Conservation (phyloP, 2,888 invertebrate species). For the Cactoblastis cactorum region DNA sequence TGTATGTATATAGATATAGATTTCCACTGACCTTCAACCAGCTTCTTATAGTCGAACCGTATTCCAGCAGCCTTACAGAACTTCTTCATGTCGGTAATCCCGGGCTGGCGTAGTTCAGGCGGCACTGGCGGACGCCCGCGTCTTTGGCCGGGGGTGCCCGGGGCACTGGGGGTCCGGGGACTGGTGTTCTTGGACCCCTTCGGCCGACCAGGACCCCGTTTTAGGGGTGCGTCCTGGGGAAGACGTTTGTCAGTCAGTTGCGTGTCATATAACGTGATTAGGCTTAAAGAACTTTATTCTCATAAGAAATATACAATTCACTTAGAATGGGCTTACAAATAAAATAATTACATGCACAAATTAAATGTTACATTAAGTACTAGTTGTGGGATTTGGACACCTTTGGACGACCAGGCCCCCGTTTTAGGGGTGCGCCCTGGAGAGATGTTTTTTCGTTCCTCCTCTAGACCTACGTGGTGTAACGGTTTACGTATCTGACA, state of each 20-base stretch:
- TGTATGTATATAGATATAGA: no score
- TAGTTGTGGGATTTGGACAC: no score
- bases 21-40: conserved; percentile 64
- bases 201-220: conserved; percentile 67
- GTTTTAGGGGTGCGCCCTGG: conserved; percentile 57
- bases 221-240: conserved; percentile 50
- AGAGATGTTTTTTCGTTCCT: no score
- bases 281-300: no score
- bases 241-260: no score
- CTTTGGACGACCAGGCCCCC: conserved; percentile 66
- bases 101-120: conserved; percentile 64
- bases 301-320: no score
- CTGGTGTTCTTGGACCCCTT: conserved; percentile 54
- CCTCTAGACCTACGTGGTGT: no score
- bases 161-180: conserved; percentile 21
- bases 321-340: no score
- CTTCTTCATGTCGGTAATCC: conserved; percentile 74
- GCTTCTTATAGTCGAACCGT: conserved; percentile 72
- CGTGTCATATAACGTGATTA: no score
- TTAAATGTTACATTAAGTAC: no score
- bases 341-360: no score
- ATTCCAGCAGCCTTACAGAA: conserved; percentile 75
- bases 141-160: conserved; percentile 30
- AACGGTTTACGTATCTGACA: no score
- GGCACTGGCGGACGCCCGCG: conserved; percentile 71